Evolutionary conservation across 2,797 vertebrate genomes (phyloP), one percentile per base, ranked within the genome.

Genomic region (Neosalanx taihuensis): DNA sequence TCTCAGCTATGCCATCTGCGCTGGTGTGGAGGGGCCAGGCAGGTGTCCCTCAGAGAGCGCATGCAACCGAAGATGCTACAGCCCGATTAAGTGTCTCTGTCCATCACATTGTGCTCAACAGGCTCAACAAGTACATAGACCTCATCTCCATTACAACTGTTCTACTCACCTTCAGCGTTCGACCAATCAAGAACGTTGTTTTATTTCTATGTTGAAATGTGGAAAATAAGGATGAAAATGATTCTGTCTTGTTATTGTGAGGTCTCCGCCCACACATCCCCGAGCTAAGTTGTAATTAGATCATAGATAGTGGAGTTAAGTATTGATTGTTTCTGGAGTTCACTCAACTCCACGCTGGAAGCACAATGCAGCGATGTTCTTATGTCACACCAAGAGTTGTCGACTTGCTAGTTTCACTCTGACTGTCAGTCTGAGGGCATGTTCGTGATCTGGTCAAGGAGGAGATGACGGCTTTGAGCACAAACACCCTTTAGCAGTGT

Each of bases 1-100:
- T 87, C 81, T 30, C 88, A 86, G 79, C 82, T 33, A 86, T 82
- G 64, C 92, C 92, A 93, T 92, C 90, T 93, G 90, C 88, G 89
- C 88, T 85, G 79, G 79, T 90, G 89, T 91, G 91, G 91, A 90
- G 86, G 86, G 90, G 75, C 89, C 64, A 56, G 64, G 64, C 69
- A 71, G 64, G 69, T 71, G 74, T 67, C 59, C 66, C 33, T 12
- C 15, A 57, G 29, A 18, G 41, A 23, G 64, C 64, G 29, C 23
- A 53, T 18, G 6, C 10, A 69, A 13, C 53, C 35, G 53, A 67
- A 61, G 53, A 68, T 57, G 66, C 53, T 10, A 23, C 9, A n/a
- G 51, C 41, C 59, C 30, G 46, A 51, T 33, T 12, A 60, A 5
- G 23, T 49, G 5, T 17, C 18, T 6, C 46, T 56, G 15, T 67